Conservation (phyloP, 2,113 vertebrate genomes). For the Halcyon senegalensis region DNA sequence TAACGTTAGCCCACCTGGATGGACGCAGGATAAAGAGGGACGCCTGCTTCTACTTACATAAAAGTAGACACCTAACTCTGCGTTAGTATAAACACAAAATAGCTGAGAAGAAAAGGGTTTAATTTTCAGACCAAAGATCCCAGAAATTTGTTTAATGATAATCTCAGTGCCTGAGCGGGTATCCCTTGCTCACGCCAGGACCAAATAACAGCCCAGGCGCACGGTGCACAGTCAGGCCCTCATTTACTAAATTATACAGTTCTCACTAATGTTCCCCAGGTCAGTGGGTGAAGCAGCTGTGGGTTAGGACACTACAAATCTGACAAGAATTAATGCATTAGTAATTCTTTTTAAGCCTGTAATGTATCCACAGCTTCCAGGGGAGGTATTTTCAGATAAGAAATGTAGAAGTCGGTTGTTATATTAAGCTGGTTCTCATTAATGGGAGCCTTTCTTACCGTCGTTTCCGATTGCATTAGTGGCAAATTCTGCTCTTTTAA, state of each 20-base stretch:
- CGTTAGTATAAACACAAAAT: not conserved
- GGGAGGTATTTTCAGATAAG: constrained; percentile 71
- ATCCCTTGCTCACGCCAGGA: not conserved
- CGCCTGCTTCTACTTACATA: not conserved
- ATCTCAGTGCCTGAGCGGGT: not conserved
- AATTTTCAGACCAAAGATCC: constrained; percentile 17
- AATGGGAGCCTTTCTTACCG: constrained; percentile 11
- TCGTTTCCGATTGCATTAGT: constrained; percentile 54
- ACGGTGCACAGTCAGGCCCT: not conserved
- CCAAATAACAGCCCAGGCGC: constrained; percentile 39
- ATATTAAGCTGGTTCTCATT: constrained; percentile 61
- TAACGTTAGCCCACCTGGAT: not conserved
- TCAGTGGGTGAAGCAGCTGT: constrained; percentile 59
- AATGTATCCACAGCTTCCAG: constrained; percentile 65
- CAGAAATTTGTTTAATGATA: constrained; percentile 4
- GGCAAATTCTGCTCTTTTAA: constrained; percentile 47
- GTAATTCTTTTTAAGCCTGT: constrained; percentile 63
- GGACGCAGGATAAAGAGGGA: not conserved
- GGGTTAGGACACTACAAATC: constrained; percentile 65
- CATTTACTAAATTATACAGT: constrained; percentile 39
- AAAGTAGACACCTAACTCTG: not conserved
- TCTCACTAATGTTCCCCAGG: constrained; percentile 44
- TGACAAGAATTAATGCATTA: constrained; percentile 68
- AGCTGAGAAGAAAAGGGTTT: not conserved
- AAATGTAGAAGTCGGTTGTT: constrained; percentile 53